These are phyloP conservation scores for Mamestra brassicae DNA, from an alignment of 2,888 invertebrate genomes.

Conservation along the genomic window DNA sequence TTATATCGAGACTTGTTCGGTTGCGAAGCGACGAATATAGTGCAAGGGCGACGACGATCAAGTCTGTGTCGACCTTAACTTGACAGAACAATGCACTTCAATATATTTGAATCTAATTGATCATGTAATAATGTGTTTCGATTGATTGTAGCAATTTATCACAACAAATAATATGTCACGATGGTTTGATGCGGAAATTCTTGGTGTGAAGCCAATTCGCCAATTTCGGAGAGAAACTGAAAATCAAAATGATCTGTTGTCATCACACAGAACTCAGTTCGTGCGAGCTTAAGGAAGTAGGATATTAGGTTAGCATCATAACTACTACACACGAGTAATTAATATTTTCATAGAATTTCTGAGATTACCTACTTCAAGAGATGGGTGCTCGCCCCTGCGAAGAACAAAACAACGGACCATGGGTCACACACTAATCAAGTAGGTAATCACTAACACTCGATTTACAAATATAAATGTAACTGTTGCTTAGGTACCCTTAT, in stretches of 20 bases:
- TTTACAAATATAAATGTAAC: not conserved
- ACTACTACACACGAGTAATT: not conserved
- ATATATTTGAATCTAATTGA: constrained; percentile 57
- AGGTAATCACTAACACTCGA: not conserved
- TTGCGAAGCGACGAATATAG: constrained; percentile 73
- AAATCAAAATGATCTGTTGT: not conserved
- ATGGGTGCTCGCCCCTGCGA: not conserved
- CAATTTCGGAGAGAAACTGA: constrained; percentile 2
- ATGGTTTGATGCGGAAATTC: constrained; percentile 6
- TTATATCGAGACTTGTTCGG: constrained; percentile 68
- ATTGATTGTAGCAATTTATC: constrained; percentile 51
- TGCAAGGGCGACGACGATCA: constrained; percentile 74
- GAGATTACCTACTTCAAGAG: not conserved
- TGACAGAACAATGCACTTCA: constrained; percentile 69
- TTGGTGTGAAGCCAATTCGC: not conserved
- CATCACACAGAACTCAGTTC: not conserved
- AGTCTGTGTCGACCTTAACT: constrained; percentile 60
- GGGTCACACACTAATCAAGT: too few species aligned
- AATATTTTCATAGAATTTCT: not conserved
- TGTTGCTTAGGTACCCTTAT: not conserved
- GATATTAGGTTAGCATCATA: not conserved
- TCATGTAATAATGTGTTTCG: constrained; percentile 55
- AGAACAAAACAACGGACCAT: too few species aligned
- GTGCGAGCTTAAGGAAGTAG: too few species aligned
- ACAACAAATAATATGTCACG: constrained; percentile 21